A percentile compares a stretch with the other conserved stretches of the same genome.
Evolutionary conservation across 2,113 vertebrate species (phyloP).

Genomic region (Paramisgurnus dabryanus): DNA sequence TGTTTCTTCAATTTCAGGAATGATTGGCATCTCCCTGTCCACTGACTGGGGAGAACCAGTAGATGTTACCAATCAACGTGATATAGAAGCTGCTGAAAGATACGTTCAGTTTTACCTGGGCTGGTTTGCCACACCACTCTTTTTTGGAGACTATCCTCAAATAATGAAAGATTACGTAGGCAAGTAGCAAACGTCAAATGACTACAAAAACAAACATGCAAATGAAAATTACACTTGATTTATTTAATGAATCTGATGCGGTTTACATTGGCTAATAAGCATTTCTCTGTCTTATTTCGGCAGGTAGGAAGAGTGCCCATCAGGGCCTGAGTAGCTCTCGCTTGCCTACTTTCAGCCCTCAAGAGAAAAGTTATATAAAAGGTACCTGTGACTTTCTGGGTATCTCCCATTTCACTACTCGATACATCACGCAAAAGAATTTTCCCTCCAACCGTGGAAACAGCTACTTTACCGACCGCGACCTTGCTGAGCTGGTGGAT

Average conservation of each 20-base stretch:
- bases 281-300: constrained; percentile 13
- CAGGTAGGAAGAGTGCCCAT: constrained; percentile 85
- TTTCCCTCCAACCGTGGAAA: constrained; percentile 72
- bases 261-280: neutral
- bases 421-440: constrained; percentile 81
- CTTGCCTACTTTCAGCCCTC: constrained; percentile 81
- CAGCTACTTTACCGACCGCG: constrained; percentile 81
- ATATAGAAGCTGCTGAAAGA: constrained; percentile 85
- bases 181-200: constrained; percentile 59
- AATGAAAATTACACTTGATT: neutral
- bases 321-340: constrained; percentile 83
- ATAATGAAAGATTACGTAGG: constrained; percentile 89
- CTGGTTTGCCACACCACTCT: constrained; percentile 90
- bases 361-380: constrained; percentile 85
- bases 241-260: too few relatives aligned
- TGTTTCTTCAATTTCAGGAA: constrained; percentile 68
- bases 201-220: neutral
- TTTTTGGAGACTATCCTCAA: constrained; percentile 88
- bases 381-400: constrained; percentile 90
- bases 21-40: constrained; percentile 86
- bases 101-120: constrained; percentile 89
- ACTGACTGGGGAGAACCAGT: constrained; percentile 88
- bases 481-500: constrained; percentile 85
- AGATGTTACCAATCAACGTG: constrained; percentile 77
- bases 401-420: constrained; percentile 86